Conservation (phyloP, 2,113 vertebrate species). For the Indicator maculatus region DNA sequence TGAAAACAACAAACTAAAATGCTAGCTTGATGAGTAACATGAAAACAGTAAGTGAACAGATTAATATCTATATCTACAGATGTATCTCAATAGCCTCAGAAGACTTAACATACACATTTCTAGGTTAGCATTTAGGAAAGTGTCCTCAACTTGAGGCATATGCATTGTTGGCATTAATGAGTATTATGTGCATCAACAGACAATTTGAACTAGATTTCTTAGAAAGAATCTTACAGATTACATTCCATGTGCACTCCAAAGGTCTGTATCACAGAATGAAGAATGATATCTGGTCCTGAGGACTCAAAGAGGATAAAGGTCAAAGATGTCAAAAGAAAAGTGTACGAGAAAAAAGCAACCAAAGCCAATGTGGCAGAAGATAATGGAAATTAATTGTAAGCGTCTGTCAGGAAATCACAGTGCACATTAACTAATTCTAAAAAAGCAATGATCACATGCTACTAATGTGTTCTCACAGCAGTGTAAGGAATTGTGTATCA, state of each 20-base stretch:
- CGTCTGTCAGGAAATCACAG: slow-evolving; percentile 64
- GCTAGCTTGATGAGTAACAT: neutral
- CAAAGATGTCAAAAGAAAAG: slow-evolving; percentile 86
- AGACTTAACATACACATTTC: neutral
- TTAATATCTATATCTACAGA: neutral
- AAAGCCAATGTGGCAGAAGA: slow-evolving; percentile 81
- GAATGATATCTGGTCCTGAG: slow-evolving; percentile 77
- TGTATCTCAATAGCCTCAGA: neutral
- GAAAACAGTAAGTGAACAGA: neutral
- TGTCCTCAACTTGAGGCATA: neutral
- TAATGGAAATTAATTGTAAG: slow-evolving; percentile 89
- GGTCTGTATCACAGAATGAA: slow-evolving; percentile 78
- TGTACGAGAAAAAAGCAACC: slow-evolving; percentile 68
- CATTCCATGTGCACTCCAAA: slow-evolving; percentile 77
- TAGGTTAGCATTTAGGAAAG: neutral
- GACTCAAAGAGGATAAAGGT: slow-evolving; percentile 85
- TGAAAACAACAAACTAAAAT: neutral
- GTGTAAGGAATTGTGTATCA: slow-evolving; percentile 38
- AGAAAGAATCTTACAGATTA: neutral
- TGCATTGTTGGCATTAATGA: neutral
- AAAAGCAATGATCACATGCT: slow-evolving; percentile 53
- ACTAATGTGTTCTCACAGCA: slow-evolving; percentile 75
- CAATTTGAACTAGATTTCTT: neutral
- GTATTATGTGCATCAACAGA: neutral
- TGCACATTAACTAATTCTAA: slow-evolving; percentile 73